These are phyloP conservation scores for Triplophysa dalaica DNA, from an alignment of 2,113 vertebrate genomes.

Conservation along the genomic window DNA sequence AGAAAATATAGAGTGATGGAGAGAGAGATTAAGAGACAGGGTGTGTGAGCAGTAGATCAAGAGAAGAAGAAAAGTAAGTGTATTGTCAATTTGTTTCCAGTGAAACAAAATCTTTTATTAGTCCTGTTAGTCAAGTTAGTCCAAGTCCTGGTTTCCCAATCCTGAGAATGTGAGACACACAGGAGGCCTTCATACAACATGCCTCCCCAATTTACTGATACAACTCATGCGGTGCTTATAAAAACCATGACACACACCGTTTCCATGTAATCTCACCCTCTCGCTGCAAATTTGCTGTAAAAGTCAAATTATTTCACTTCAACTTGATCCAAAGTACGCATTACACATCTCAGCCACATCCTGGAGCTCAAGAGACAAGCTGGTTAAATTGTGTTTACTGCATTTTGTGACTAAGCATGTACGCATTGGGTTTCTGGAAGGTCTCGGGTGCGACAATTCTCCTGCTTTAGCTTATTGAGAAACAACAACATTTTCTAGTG, in stretches of 20 bases:
- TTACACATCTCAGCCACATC: neutral
- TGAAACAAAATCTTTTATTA: neutral
- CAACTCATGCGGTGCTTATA: neutral
- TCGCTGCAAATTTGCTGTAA: neutral
- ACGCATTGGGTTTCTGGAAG: constrained; percentile 31
- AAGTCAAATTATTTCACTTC: neutral
- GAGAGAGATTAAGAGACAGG: neutral
- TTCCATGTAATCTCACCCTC: neutral
- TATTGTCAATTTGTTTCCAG: neutral
- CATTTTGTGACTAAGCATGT: constrained; percentile 38
- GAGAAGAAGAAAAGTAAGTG: neutral
- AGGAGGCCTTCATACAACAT: neutral
- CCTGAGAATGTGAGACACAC: neutral
- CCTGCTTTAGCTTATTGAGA: constrained; percentile 15
- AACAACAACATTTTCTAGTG: constrained; percentile 6
- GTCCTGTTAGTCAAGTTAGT: too few relatives aligned
- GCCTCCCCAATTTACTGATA: neutral
- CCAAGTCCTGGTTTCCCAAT: too few relatives aligned
- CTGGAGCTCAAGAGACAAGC: neutral
- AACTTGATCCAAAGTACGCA: neutral
- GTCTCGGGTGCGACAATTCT: constrained; percentile 11
- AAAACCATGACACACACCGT: constrained; percentile 6
- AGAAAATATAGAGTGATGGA: neutral
- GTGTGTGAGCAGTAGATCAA: neutral
- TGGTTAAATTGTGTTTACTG: constrained; percentile 12